Evolutionary conservation across 2,797 vertebrate genomes (phyloP).

Genomic region (Chromobotia macracanthus): DNA sequence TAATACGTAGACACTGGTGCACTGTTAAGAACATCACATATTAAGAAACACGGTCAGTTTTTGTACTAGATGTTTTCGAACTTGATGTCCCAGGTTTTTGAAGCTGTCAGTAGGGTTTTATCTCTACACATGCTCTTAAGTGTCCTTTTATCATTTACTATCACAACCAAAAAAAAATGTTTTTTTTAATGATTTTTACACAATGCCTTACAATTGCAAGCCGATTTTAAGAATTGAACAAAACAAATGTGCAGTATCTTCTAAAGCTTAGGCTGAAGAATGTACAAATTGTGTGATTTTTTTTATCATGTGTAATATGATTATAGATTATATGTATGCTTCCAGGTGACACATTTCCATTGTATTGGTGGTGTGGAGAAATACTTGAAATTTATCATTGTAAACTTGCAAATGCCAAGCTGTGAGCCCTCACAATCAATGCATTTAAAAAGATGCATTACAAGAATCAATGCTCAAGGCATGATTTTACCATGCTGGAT

Average conservation of each 20-base stretch:
- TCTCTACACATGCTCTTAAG: not conserved
- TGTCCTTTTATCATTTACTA: slow-evolving; percentile 10
- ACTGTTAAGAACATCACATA: slow-evolving; percentile 14
- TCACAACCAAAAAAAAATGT: not conserved
- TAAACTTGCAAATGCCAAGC: slow-evolving; percentile 53
- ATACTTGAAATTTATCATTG: slow-evolving; percentile 74
- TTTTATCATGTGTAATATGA: slow-evolving; percentile 2
- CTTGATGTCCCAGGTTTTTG: not conserved
- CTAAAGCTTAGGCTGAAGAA: not conserved
- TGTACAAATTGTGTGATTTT: not conserved
- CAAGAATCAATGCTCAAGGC: not conserved
- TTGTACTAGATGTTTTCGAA: slow-evolving; percentile 23
- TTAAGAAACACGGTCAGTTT: slow-evolving; percentile 17
- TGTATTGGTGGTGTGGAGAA: slow-evolving; percentile 49
- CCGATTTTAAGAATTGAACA: not conserved
- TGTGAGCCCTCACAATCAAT: slow-evolving; percentile 34
- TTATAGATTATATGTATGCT: slow-evolving; percentile 4
- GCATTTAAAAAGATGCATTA: slow-evolving; percentile 37
- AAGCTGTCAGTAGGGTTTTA: slow-evolving; percentile 6
- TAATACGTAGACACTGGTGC: slow-evolving; percentile 12
- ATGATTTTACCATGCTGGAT: slow-evolving; percentile 23
- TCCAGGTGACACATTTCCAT: slow-evolving; percentile 36
- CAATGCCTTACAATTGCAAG: not conserved
- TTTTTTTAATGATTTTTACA: not conserved
- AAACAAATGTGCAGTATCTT: not conserved